Evolutionary conservation across 2,113 vertebrate species (phyloP).

Genomic region (Grammomys surdaster): DNA sequence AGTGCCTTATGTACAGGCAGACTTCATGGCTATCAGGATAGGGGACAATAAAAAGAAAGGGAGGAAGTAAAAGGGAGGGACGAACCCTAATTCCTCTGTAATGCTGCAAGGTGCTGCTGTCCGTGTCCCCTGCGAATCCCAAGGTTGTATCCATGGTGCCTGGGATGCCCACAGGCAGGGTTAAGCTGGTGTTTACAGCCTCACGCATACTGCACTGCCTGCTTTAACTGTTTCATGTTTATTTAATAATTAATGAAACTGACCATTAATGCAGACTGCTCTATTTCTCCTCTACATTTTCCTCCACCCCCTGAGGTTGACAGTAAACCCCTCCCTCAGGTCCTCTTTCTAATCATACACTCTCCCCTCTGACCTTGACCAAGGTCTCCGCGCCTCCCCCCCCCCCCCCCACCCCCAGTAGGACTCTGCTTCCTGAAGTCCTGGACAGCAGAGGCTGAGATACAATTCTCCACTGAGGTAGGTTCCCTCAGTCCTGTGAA

Average conservation of each 20-base stretch:
- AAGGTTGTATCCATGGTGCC: neutral
- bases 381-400: neutral
- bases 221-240: neutral
- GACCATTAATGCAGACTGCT: neutral
- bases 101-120: neutral
- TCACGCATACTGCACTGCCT: neutral
- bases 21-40: neutral
- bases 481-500: neutral
- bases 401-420: fast-evolving
- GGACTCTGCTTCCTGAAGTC: neutral
- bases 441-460: neutral
- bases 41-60: neutral
- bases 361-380: neutral
- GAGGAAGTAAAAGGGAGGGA: neutral
- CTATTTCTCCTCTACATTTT: neutral
- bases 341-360: neutral
- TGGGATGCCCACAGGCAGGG: neutral
- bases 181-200: neutral
- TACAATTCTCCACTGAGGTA: neutral
- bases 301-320: neutral
- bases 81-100: neutral
- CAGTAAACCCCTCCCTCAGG: neutral
- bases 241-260: neutral
- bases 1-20: neutral
- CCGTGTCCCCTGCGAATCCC: neutral